Evolutionary conservation across 2,888 invertebrate species (phyloP), one percentile per base, ranked within the genome.

Genomic region (Drosophila buzzatii): DNA sequence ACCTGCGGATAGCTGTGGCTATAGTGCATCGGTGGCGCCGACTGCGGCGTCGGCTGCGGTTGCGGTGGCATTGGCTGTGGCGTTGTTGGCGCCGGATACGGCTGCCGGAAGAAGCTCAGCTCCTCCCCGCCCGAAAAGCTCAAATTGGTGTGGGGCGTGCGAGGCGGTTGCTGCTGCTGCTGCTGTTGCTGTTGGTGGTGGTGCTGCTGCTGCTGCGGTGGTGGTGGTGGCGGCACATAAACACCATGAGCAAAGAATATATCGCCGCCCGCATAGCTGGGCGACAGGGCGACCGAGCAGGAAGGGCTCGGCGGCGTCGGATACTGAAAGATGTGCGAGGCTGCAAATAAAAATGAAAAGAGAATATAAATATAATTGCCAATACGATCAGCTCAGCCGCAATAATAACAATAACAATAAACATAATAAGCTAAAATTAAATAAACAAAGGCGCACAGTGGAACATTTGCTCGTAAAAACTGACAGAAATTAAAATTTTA

Each of bases 261-360:
- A 70, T 93, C 93, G 59, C 91, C 91, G 65, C 88, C 91, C 18
- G 84, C 87, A 59, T 89, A 92, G 66, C 78, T 81, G 63, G 92
- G 91, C 76, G 91, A 92, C 76, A 90, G 89, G 37, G 72, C 68
- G 18, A 85, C 76, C 49, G 91, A 92, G 75, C 93, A 93, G 4
- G 92, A 92, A 63, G 93, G 93, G 70, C 93, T 93, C 68, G 91
- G 91, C 57, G 93, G 93, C 71, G 91, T 88, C 64, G 93, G 92
- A 80, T 92, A 92, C 79, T 93, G 92, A 67, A 93, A 92, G 67
- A 92, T 89, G 58, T 92, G 92, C 53, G 93, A 86, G 69, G 91
- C 93, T 93, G 82, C 6, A 10, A 10, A 20, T 91, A 45, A 23
- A 42, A 60, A 62, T 8, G 44, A 12, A 66, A 59, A 55, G 20